These are phyloP conservation scores for Leptinotarsa rubiginosa DNA, from an alignment of 2,888 invertebrate genomes.

Conservation along the genomic window DNA sequence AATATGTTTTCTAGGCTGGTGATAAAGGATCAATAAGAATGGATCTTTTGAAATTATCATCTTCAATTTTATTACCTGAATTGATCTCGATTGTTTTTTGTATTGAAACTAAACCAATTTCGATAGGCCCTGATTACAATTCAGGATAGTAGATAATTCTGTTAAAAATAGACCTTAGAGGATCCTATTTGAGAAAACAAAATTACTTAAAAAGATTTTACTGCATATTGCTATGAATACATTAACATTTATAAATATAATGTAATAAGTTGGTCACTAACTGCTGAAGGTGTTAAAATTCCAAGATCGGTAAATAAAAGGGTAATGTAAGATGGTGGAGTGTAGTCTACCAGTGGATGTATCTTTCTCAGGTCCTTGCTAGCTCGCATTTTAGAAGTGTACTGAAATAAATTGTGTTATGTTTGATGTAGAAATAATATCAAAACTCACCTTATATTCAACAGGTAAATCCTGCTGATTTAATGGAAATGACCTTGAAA, in stretches of 20 bases:
- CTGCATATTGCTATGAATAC: background rate
- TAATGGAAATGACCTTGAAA: conserved; percentile 91
- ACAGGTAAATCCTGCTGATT: conserved; percentile 92
- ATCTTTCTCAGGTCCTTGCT: conserved; percentile 68
- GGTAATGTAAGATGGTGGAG: conserved; percentile 93
- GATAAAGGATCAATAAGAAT: too few relatives aligned
- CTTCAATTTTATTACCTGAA: too few relatives aligned
- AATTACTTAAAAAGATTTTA: too few relatives aligned
- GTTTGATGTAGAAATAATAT: background rate
- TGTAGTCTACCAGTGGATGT: conserved; percentile 96
- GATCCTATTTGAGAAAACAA: too few relatives aligned
- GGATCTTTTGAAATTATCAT: too few relatives aligned
- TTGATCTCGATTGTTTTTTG: too few relatives aligned
- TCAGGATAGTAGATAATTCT: too few relatives aligned
- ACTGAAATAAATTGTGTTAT: conserved; percentile 65
- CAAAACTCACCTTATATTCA: conserved; percentile 80
- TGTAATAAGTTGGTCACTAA: conserved; percentile 97
- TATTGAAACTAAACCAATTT: too few relatives aligned
- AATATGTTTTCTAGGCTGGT: too few relatives aligned
- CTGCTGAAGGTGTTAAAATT: conserved; percentile 94
- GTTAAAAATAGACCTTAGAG: too few relatives aligned
- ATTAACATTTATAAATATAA: conserved; percentile 81
- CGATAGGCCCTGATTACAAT: too few relatives aligned
- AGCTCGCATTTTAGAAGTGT: conserved; percentile 67
- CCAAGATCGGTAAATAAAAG: conserved; percentile 96